Base-by-base conservation (phyloP, 2,113 vertebrate species). In the Vulpes lagopus region DNA sequence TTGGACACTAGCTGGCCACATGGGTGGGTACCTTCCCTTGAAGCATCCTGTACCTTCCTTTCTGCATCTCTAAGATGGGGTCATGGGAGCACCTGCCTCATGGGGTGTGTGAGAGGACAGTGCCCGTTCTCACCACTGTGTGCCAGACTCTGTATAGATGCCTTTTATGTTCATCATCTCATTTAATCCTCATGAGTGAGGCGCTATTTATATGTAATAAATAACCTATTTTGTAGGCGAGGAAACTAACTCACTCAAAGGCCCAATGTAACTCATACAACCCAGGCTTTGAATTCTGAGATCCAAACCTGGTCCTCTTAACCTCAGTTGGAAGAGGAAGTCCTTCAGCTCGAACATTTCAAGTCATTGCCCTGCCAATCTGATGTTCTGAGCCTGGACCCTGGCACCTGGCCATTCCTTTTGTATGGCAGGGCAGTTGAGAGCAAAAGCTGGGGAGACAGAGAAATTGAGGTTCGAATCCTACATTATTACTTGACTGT, bases 111-210 rank as follows among this genome's bases (percentile, higher is more conserved):
- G 60, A 69, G 79, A 84, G n/a, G 59, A n/a, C 53, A 30, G 62
- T 23, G 49, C 38, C 59, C 0, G 0, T 60, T 92, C 96, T 76
- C 67, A 38, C 11, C 10, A 0, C 67, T 0, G 0, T 27, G 23
- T 9, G 25, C 62, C 11, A 11, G 89, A 51, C 87, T 86, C 74
- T 22, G 6, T 30, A 3, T 53, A 5, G 38, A 51, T 81, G 43
- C 2, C 38, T 17, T 57, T 4, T 23, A 1, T 5, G 14, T 0
- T 16, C 3, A 3, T 35, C 57, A 32, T 59, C 55, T 73, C 65
- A 11, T 4, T 27, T 35, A 19, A 20, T 23, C n/a, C 57, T 93
- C 55, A 25, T 0, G n/a, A 53, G 30, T 15, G 49, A 74, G 8
- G 71, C 30, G 51, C 78, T 85, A 0, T 14, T 60, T 38, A 19